Conservation (phyloP, 2,797 vertebrate genomes). For the Adelosebastes latens region DNA sequence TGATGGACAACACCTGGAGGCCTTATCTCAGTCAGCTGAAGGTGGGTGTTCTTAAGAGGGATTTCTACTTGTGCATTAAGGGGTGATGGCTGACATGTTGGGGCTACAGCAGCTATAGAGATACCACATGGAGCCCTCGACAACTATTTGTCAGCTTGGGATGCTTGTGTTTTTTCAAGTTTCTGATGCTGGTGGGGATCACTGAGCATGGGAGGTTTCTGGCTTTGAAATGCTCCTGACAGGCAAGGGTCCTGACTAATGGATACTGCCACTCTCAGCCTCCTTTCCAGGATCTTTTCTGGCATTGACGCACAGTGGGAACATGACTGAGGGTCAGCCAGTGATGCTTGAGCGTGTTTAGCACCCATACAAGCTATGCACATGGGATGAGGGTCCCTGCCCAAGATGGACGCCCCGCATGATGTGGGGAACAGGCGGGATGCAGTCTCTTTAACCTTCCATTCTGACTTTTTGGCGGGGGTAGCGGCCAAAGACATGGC, state of each 20-base stretch:
- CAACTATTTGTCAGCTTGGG: not conserved
- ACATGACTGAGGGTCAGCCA: too few relatives aligned
- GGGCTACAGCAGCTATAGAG: not conserved
- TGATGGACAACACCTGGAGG: conserved; percentile 90
- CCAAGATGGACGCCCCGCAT: too few relatives aligned
- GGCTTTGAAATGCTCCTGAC: too few relatives aligned
- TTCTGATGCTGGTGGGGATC: not conserved
- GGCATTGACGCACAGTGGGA: too few relatives aligned
- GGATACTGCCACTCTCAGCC: too few relatives aligned
- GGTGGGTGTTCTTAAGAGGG: conserved; percentile 68
- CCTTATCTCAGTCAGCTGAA: conserved; percentile 89
- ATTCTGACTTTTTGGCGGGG: too few relatives aligned
- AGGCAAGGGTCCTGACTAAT: too few relatives aligned
- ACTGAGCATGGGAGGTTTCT: not conserved
- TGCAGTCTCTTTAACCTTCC: not conserved
- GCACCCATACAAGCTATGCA: not conserved
- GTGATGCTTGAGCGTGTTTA: too few relatives aligned
- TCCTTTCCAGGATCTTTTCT: not conserved
- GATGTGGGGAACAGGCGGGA: not conserved
- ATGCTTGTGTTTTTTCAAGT: not conserved
- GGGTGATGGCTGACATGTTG: not conserved
- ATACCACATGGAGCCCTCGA: not conserved
- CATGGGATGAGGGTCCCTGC: not conserved
- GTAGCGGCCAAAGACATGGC: too few relatives aligned
- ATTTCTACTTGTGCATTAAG: not conserved